Percentiles rank a stretch among this genome's conserved stretches.
Evolutionary conservation across 2,113 vertebrate species (phyloP).

Genomic region (Vireo altiloquus): DNA sequence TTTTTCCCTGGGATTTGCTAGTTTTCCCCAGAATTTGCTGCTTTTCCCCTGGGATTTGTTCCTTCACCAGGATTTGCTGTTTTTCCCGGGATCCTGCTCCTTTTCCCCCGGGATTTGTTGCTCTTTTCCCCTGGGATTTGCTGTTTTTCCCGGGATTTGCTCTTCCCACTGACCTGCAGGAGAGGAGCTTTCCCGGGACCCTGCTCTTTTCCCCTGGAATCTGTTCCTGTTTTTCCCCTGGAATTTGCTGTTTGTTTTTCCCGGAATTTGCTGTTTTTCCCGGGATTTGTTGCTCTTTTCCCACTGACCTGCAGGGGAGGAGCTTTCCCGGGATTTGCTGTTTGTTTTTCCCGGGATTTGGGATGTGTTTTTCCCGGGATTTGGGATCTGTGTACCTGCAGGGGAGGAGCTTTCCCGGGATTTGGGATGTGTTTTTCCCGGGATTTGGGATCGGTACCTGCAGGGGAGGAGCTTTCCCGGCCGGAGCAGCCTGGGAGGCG

Average conservation of each 20-base stretch:
- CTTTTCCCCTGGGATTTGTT: too few relatives aligned
- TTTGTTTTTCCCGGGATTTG: too few relatives aligned
- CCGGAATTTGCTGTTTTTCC: neutral
- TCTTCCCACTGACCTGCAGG: conserved; percentile 81
- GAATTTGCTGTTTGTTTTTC: too few relatives aligned
- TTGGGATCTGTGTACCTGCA: too few relatives aligned
- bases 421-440: neutral
- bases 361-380: neutral
- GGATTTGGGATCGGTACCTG: too few relatives aligned
- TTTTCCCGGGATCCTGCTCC: neutral
- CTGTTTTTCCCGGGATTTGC: neutral
- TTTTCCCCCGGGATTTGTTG: too few relatives aligned
- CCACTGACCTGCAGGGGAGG: conserved; percentile 87
- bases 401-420: conserved; percentile 63
- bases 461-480: conserved; percentile 84
- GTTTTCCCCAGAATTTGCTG: too few relatives aligned
- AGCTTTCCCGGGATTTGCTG: conserved; percentile 65
- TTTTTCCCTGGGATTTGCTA: too few relatives aligned
- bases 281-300: too few relatives aligned
- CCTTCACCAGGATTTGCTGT: too few relatives aligned
- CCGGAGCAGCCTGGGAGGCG: conserved; percentile 83
- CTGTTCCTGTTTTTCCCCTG: too few relatives aligned
- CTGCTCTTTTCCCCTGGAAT: neutral
- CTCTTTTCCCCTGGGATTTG: too few relatives aligned
- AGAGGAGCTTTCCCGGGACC: conserved; percentile 85